Evolutionary conservation across 2,888 invertebrate genomes (phyloP).

Genomic region (Volucella bombylans): DNA sequence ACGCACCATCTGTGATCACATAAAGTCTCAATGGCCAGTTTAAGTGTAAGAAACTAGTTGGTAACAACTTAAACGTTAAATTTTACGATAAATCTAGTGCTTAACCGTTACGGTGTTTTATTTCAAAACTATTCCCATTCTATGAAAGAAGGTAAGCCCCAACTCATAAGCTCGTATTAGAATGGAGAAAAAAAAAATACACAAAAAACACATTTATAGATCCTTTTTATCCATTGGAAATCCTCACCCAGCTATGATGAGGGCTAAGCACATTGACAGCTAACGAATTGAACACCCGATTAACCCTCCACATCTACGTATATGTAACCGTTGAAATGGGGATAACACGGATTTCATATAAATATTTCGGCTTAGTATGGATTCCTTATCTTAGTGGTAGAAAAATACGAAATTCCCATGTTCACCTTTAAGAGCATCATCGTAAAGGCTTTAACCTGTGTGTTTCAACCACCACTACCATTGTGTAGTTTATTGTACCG

Average conservation of each 20-base stretch:
- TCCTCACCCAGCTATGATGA: slow-evolving; percentile 32
- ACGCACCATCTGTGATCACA: background rate
- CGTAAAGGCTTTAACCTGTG: slow-evolving; percentile 26
- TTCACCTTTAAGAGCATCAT: background rate
- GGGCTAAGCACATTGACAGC: slow-evolving; percentile 55
- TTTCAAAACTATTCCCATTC: background rate
- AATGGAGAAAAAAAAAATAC: background rate
- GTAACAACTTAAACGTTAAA: too few relatives aligned
- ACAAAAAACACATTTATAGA: background rate
- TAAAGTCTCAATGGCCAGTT: background rate
- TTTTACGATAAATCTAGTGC: background rate
- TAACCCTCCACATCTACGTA: slow-evolving; percentile 8
- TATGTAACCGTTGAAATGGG: background rate
- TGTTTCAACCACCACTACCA: background rate
- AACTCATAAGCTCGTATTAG: background rate
- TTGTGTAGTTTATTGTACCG: background rate
- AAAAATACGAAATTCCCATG: background rate
- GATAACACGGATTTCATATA: slow-evolving; percentile 18
- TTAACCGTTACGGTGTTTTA: background rate
- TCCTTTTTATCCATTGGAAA: slow-evolving; percentile 35
- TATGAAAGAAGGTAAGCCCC: background rate
- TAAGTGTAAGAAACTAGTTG: too few relatives aligned
- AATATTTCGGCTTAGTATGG: slow-evolving; percentile 1
- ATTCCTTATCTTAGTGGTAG: background rate
- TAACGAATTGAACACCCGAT: slow-evolving; percentile 37